Evolutionary conservation across 2,888 invertebrate species (phyloP).

Genomic region (Scaptomyza polygonia): DNA sequence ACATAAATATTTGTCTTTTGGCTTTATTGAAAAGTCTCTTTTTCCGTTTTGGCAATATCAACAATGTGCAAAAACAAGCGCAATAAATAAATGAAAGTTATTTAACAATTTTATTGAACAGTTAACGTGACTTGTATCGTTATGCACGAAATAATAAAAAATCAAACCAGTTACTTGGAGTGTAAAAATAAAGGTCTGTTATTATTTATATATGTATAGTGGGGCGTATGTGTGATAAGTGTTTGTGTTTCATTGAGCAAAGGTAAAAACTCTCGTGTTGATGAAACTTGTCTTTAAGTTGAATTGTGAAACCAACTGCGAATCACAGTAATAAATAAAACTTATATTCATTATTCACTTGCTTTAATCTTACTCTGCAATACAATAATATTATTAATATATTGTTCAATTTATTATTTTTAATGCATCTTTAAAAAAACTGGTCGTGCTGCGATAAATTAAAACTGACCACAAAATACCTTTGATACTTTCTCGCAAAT

Average conservation of each 20-base stretch:
- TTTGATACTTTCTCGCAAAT: background rate
- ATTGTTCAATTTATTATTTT: too few species aligned
- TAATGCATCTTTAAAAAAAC: too few species aligned
- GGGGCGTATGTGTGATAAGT: constrained; percentile 4
- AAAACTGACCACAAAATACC: constrained; percentile 3
- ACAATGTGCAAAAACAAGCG: constrained; percentile 29
- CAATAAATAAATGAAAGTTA: constrained; percentile 17
- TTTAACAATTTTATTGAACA: constrained; percentile 40
- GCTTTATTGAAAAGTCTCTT: constrained; percentile 14
- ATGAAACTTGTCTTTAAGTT: background rate
- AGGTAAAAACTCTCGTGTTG: background rate
- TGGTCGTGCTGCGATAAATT: constrained; percentile 13
- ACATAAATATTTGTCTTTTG: constrained; percentile 24
- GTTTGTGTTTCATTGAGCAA: constrained; percentile 1
- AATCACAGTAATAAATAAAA: background rate
- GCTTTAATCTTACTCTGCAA: background rate
- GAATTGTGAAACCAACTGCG: background rate
- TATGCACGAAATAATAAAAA: background rate
- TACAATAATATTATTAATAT: too few species aligned
- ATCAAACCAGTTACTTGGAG: constrained; percentile 23
- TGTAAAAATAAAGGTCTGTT: constrained; percentile 7
- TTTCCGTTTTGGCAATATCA: constrained; percentile 22
- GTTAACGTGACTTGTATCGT: constrained; percentile 1
- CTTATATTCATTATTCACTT: background rate
- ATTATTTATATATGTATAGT: background rate